Base-by-base conservation (phyloP, 2,888 invertebrate species). In the Nasonia oneida region DNA sequence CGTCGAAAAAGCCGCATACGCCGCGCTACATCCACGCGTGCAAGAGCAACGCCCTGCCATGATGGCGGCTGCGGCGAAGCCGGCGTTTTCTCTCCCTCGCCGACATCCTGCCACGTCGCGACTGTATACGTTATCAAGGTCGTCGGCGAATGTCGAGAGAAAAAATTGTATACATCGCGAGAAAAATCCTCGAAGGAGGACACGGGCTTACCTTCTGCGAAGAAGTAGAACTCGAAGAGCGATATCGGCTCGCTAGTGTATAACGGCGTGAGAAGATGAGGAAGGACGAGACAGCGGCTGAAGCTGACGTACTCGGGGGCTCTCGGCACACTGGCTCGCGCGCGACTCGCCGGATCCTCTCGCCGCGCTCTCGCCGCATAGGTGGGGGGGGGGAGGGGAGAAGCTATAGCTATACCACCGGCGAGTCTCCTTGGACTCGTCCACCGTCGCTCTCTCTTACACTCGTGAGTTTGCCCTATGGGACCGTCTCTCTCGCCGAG, bases 11-110 rank as follows among this genome's bases (percentile, higher is more conserved):
- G 50, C 29, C 70, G 57, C 15, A n/a, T 18, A n/a, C 53, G 14
- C 1, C 33, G 2, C 14, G 12, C 23, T 39, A n/a, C 61, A 57
- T 37, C 29, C 37, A 67, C 73, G 78, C 81, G 82, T 74, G 53
- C 75, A 82, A 87, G 90, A 92, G 91, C 91, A 92, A 92, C 92
- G 92, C 91, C 92, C 92, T 90, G 90, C 88, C 89, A 90, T 90
- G 89, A 92, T 92, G 92, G 91, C 92, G 87, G 80, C 81, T 57
- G 64, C 77, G 82, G 87, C 88, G 84, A 78, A 80, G 85, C 84
- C 88, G 86, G 86, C 81, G 83, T 87, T 82, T 86, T 73, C 81
- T 64, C 75, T 64, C 77, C 8, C 61, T 73, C 42, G 42, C 73
- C 10, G 8, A 23, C 73, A 23, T 73, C 39, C 70, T 47, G 75